Evolutionary conservation across 2,113 vertebrate genomes (phyloP), one percentile per base, ranked within the genome.

Genomic region (Carlito syrichta): DNA sequence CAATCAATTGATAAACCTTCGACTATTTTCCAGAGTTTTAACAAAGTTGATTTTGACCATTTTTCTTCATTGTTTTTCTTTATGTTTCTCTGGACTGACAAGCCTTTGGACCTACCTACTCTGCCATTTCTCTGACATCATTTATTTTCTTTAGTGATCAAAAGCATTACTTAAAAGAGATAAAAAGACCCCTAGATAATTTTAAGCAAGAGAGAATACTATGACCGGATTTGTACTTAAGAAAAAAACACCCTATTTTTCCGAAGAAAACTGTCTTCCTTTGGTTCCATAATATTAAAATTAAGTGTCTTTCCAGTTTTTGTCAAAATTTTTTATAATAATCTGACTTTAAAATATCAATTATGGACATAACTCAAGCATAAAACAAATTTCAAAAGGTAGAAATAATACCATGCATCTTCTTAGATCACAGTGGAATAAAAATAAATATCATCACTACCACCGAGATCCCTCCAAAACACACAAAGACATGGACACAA

Each of bases 191-290:
- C 25, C 63, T 91, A 16, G n/a, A 27, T 93, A 38, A 77, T 92
- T 78, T 90, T 95, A 82, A 96, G 58, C 17, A 91, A 25, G 63
- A 95, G 92, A 52, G 83, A 91, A 22, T 40, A 81, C 94, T 52
- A 58, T 89, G 62, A 78, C 27, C 45, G 91, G 30, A 69, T 77
- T 71, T 6, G 25, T 32, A 48, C 81, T 88, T 86, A 45, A 88
- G 52, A 89, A 88, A 91, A n/a, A 16, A 56, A 11, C 23, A 83
- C 86, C 73, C 93, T 86, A 8, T 27, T 92, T 83, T 78, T 60
- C 16, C 63, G 22, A 43, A 86, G 58, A 88, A 66, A 16, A 25
- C 10, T 66, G 62, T 7, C 27, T 86, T 85, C 56, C 16, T 16
- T 69, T 68, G 27, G 23, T 79, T 86, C 43, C 38, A n/a, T 89